Conservation (phyloP, 2,113 vertebrate species). For the Craseonycteris thonglongyai region DNA sequence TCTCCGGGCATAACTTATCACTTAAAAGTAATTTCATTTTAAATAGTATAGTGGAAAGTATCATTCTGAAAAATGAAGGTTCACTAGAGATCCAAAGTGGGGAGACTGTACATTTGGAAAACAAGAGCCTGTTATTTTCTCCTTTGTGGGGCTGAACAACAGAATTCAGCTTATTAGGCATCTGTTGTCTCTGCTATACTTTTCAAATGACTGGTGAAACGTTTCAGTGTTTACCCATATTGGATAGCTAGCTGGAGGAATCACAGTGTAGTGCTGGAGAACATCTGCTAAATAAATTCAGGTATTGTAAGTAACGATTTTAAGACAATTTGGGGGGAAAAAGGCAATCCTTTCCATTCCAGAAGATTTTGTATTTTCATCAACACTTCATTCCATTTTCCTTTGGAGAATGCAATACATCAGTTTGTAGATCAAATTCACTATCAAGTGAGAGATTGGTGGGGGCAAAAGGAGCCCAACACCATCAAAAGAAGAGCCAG, state of each 20-base stretch:
- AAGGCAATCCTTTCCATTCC: background rate
- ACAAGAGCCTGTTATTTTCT: background rate
- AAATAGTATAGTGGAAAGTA: background rate
- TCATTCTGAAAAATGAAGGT: background rate
- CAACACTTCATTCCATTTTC: background rate
- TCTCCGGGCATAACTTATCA: background rate
- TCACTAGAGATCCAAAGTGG: background rate
- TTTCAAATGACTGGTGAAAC: background rate
- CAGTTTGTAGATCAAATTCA: background rate
- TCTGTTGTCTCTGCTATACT: background rate
- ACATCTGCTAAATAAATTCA: background rate
- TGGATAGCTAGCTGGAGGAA: background rate
- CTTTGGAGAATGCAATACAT: background rate
- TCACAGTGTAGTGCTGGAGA: background rate
- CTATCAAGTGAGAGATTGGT: background rate
- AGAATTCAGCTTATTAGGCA: background rate
- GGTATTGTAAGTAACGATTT: background rate
- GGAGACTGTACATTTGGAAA: background rate
- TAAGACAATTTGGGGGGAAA: background rate
- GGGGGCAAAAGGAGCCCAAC: background rate
- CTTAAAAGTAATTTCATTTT: constrained; percentile 38
- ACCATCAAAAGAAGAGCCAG: background rate
- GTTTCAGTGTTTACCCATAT: background rate
- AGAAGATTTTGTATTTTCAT: background rate
- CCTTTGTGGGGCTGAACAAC: background rate